A percentile compares a stretch with the other conserved stretches of the same genome.
Conservation (phyloP, 1,140 invertebrate genomes). For the Hormaphis cornu region DNA sequence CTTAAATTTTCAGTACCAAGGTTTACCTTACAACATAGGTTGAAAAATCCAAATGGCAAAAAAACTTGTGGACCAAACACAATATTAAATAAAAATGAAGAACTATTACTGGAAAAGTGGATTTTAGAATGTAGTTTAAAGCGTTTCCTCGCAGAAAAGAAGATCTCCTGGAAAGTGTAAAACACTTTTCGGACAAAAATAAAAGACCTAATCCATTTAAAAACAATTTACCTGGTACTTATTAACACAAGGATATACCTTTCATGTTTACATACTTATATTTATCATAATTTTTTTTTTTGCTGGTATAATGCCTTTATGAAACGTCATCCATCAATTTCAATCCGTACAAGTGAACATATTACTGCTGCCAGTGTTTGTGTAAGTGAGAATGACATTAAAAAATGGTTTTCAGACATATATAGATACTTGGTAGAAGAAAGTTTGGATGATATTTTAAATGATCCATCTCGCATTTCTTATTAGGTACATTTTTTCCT, state of each 20-base stretch:
- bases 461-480: not conserved
- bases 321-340: not conserved
- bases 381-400: not conserved
- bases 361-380: not conserved
- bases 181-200: not conserved
- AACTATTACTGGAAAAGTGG: not conserved
- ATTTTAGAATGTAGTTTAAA: not conserved
- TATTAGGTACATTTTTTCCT: too few species aligned
- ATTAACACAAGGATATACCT: not conserved
- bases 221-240: not conserved
- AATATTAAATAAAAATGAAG: not conserved
- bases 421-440: not conserved
- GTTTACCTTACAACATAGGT: slow-evolving; percentile 5
- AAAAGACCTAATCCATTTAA: not conserved
- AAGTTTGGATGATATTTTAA: not conserved
- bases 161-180: not conserved
- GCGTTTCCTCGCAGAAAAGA: not conserved
- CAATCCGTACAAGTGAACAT: not conserved
- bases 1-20: not conserved
- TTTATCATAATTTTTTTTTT: not conserved
- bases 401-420: not conserved
- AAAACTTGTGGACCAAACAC: not conserved
- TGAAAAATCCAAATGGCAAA: slow-evolving; percentile 21
- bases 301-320: not conserved
- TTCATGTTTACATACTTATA: not conserved